These are phyloP conservation scores for Mesocentrotus franciscanus DNA, from an alignment of 53 echinoderm and acorn worm genomes.

Conservation along the genomic window DNA sequence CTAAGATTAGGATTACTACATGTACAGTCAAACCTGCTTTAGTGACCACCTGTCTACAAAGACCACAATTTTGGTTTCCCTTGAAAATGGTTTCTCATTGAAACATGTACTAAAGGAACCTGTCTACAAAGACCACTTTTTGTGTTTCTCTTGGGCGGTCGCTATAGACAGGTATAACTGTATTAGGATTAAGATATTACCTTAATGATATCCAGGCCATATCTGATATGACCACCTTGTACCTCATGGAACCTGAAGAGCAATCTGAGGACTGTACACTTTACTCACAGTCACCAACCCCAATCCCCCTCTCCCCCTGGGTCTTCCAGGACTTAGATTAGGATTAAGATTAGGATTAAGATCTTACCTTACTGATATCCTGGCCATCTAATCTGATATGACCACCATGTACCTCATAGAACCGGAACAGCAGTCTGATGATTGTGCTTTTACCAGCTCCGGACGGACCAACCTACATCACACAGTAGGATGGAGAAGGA, in stretches of 20 bases:
- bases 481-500: background rate
- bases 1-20: too few relatives aligned
- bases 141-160: too few relatives aligned
- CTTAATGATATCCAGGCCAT: constrained; percentile 86
- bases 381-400: constrained; percentile 87
- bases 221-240: constrained; percentile 78
- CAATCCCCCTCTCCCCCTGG: background rate
- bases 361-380: constrained; percentile 78
- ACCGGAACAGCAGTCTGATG: constrained; percentile 88
- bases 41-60: too few relatives aligned
- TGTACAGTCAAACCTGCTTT: too few relatives aligned
- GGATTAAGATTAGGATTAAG: background rate
- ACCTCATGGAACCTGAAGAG: constrained; percentile 95
- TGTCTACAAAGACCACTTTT: too few relatives aligned
- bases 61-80: too few relatives aligned
- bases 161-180: too few relatives aligned
- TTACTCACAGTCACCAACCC: constrained; percentile 82
- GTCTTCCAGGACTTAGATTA: background rate
- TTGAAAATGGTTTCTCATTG: too few relatives aligned
- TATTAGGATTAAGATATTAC: constrained; percentile 52
- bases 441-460: constrained; percentile 97
- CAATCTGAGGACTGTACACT: constrained; percentile 91
- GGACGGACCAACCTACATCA: constrained; percentile 88
- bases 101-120: too few relatives aligned
- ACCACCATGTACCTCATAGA: constrained; percentile 90